Evolutionary conservation across 2,797 vertebrate species (phyloP), one percentile per base, ranked within the genome.

Genomic region (Toxotes lorentzi): DNA sequence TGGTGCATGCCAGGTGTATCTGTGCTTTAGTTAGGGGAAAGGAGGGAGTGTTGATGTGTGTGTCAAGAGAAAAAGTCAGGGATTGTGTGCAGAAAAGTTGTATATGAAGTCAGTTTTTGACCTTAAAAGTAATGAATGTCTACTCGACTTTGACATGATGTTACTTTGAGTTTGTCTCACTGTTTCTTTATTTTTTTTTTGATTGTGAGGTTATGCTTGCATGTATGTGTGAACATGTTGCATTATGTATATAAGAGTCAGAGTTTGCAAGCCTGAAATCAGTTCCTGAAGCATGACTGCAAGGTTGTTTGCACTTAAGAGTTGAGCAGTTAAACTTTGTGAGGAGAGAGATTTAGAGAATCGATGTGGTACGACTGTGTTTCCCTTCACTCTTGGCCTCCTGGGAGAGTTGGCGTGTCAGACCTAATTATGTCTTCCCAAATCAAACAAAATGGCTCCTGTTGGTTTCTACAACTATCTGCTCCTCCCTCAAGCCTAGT

Each of bases 381-480:
- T 70, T 23, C 70, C 23, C 76, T 83, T 50, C 57, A 68, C 73
- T 68, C 66, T 34, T 11, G 21, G 59, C 71, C 77, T 85, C 75
- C 47, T 73, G 75, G 73, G 83, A 85, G 50, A 89, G 76, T 76
- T 68, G 67, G 68, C 67, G 72, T 79, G 86, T 88, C 79, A 75
- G 63, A 76, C 67, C 73, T 90, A 78, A 86, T 90, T 89, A 89
- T 71, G 54, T 60, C 64, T 81, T 86, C 64, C 67, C 63, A 77
- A 89, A 89, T 88, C 81, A 81, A 76, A 82, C 79, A 82, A 84
- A 87, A 87, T 85, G 86, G 72, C 78, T 82, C 56, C 70, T 81
- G 73, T 83, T 73, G 48, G 68, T 76, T 70, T 76, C 71, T 78
- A 58, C 73, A 79, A 82, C 48, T 79, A 51, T 69, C 70, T 78